Conservation (phyloP, 1,140 invertebrate species). For the Drosophila kanapiae region DNA sequence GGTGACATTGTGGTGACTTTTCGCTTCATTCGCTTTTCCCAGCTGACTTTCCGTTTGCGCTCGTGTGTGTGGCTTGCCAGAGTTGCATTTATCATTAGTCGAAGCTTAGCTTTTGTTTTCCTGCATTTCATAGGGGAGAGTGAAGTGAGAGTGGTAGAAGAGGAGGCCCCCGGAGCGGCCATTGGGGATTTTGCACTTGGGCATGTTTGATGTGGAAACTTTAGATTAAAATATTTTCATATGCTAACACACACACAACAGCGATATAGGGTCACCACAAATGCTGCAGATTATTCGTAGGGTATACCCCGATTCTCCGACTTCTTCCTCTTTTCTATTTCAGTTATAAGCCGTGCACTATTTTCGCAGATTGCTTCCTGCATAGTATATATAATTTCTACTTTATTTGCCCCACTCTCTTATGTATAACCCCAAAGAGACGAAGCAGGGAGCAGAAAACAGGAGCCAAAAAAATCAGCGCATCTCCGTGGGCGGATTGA, state of each 20-base stretch:
- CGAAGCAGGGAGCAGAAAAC: neutral
- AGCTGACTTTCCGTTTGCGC: conserved; percentile 11
- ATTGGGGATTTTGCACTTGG: conserved; percentile 70
- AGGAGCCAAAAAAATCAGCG: conserved; percentile 3
- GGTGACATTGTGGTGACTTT: conserved; percentile 49
- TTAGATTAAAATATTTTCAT: conserved; percentile 83
- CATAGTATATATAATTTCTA: neutral
- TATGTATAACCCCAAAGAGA: conserved; percentile 2
- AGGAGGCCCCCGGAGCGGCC: conserved; percentile 14
- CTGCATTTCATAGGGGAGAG: conserved; percentile 30
- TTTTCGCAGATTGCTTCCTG: neutral
- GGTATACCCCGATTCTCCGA: neutral
- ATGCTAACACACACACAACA: conserved; percentile 41
- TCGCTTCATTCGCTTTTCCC: conserved; percentile 50
- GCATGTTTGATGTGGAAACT: conserved; percentile 80
- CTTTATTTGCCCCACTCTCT: neutral
- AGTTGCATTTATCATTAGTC: conserved; percentile 78
- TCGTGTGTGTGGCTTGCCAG: conserved; percentile 25
- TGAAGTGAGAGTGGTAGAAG: neutral
- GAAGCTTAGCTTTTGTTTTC: conserved; percentile 70
- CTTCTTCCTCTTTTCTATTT: neutral
- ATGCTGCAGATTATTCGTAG: conserved; percentile 6
- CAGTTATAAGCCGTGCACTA: neutral
- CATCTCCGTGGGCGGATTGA: conserved; percentile 71
- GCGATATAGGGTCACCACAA: conserved; percentile 23